Evolutionary conservation across 2,113 vertebrate genomes (phyloP).

Genomic region (Cinclus cinclus): DNA sequence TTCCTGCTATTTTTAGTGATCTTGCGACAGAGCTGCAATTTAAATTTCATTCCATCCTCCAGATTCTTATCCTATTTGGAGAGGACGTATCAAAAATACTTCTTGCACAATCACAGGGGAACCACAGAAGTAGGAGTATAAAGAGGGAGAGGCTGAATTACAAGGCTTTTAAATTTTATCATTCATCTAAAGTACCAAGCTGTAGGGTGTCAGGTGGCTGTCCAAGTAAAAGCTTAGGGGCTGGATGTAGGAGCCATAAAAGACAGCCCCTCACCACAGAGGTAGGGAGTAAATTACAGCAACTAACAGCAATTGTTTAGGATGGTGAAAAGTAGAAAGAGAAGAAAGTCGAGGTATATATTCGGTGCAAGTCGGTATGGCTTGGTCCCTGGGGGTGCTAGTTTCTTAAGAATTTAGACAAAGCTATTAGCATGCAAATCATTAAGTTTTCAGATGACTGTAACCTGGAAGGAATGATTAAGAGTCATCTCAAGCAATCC

Average conservation of each 20-base stretch:
- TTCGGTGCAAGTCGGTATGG: neutral
- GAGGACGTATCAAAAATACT: neutral
- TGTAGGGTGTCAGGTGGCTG: neutral
- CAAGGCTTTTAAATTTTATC: conserved; percentile 33
- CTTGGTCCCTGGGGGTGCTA: neutral
- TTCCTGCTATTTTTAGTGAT: conserved; percentile 25
- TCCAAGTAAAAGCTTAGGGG: neutral
- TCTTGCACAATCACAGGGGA: conserved; percentile 49
- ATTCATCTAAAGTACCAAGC: neutral
- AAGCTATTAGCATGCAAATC: neutral
- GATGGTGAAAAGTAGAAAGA: neutral
- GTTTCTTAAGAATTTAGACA: conserved; percentile 27
- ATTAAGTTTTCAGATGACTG: neutral
- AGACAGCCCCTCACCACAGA: neutral
- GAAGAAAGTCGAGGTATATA: neutral
- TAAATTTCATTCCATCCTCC: conserved; percentile 41
- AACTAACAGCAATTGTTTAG: neutral
- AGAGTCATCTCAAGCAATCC: neutral
- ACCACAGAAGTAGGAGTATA: neutral
- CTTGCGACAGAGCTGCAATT: conserved; percentile 26
- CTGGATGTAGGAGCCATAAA: neutral
- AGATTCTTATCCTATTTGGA: conserved; percentile 26
- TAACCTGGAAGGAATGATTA: conserved; percentile 5
- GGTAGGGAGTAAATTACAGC: conserved; percentile 1
- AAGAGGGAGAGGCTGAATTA: conserved; percentile 28